Base-by-base conservation (phyloP, 2,797 vertebrate genomes). In the Podarcis siculus region DNA sequence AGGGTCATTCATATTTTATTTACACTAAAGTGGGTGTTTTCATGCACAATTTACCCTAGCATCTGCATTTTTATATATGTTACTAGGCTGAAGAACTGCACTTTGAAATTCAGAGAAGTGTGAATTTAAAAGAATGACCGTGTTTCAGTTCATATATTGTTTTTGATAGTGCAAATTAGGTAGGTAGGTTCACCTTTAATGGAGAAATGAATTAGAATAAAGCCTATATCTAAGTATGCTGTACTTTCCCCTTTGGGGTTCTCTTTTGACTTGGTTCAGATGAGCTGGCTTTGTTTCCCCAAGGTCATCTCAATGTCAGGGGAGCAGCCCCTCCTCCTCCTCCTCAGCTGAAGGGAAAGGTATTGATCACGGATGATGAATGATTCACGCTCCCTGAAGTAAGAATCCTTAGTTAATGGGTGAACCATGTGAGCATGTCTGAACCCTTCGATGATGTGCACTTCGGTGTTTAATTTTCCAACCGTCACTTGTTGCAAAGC, bases 361-460 rank as follows among this genome's bases (percentile, higher is more conserved):
- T 92, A 94, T 95, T 67, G 94, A 94, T 94, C 92, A 86, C 0
- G 1, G 78, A 25, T 93, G 94, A 94, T 91, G 92, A 87, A 94
- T 92, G 80, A 75, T 21, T 1, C 61, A 8, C 55, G 82, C 85
- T 86, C 82, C 30, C 3, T 82, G 83, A 85, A 82, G 89, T 86
- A 92, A 79, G 91, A 90, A 64, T 72, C 79, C 89, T 90, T 71
- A 92, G 82, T 92, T 94, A 93, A 91, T 89, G 92, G 64, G 85
- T 88, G 86, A 89, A 92, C 87, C 89, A 91, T 92, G 94, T 75
- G 83, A 78, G 67, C 88, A 49, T 71, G 89, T n/a, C 4, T n/a
- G 45, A 0, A 0, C 6, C 42, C 72, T 87, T 92, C 89, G 86
- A 72, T 86, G 66, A 71, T 0, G 0, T n/a, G 30, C 66, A 0